Evolutionary conservation across 2,888 invertebrate genomes (phyloP).

Genomic region (Luffia ferchaultella): DNA sequence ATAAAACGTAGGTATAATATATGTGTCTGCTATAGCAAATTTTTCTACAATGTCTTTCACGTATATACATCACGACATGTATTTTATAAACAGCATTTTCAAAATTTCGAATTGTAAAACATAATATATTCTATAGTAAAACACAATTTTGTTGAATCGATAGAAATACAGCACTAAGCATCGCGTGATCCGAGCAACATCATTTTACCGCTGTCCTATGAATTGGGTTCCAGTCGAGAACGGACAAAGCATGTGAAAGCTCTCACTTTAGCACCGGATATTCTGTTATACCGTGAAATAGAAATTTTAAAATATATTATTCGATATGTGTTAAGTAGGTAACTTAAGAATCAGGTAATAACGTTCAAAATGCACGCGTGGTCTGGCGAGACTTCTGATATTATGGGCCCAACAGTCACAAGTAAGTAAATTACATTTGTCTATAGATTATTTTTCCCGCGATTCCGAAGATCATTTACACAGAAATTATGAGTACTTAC

Average conservation of each 20-base stretch:
- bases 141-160: slow-evolving; percentile 36
- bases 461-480: too few species aligned
- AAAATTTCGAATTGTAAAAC: too few species aligned
- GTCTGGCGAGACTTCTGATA: slow-evolving; percentile 34
- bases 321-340: background rate
- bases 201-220: slow-evolving; percentile 37
- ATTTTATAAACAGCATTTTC: too few species aligned
- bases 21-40: too few species aligned
- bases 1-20: too few species aligned
- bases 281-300: background rate
- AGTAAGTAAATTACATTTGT: slow-evolving; percentile 29
- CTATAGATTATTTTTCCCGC: too few species aligned
- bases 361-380: slow-evolving; percentile 39
- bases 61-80: too few species aligned
- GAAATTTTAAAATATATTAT: background rate
- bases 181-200: slow-evolving; percentile 46
- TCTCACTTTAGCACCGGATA: background rate
- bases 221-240: slow-evolving; percentile 21
- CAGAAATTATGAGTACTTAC: too few species aligned
- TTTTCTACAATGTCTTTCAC: too few species aligned
- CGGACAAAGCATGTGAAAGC: background rate
- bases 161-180: slow-evolving; percentile 47
- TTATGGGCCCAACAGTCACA: slow-evolving; percentile 47
- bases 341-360: background rate
- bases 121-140: background rate